phyloP scores from a whole-genome alignment of 1,140 invertebrate genomes.

The Lysiphlebus fabarum region DNA sequence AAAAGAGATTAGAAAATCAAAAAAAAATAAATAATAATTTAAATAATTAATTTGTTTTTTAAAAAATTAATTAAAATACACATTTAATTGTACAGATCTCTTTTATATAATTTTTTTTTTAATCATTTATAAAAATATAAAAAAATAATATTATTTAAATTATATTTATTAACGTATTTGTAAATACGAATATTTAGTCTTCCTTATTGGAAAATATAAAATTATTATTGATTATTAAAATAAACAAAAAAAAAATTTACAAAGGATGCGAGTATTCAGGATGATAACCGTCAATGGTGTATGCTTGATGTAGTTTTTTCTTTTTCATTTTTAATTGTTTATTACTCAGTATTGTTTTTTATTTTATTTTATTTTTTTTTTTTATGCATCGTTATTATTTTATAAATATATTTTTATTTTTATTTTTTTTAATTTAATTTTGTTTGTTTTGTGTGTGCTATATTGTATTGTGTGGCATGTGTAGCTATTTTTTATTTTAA shows the following conservation, averaged over 20 bases:
- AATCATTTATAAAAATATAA: conserved; percentile 14
- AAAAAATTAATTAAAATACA: too few species aligned
- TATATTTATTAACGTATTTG: conserved; percentile 20
- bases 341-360: conserved; percentile 37
- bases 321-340: conserved; percentile 16
- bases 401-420: too few species aligned
- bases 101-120: not conserved
- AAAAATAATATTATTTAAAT: conserved; percentile 11
- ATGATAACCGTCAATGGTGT: conserved; percentile 29
- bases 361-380: conserved; percentile 29
- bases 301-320: conserved; percentile 35
- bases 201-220: not conserved
- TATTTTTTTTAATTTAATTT: conserved; percentile 16
- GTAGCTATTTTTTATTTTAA: conserved; percentile 39
- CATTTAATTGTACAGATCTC: too few species aligned
- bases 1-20: conserved; percentile 6
- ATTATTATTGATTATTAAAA: not conserved
- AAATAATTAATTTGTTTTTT: not conserved
- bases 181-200: conserved; percentile 3
- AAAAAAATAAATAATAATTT: not conserved
- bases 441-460: conserved; percentile 23
- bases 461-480: conserved; percentile 48
- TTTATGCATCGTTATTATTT: too few species aligned
- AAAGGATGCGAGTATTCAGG: conserved; percentile 4
- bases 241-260: too few species aligned